Evolutionary conservation across 2,113 vertebrate species (phyloP), one percentile per base, ranked within the genome.

Genomic region (Hystrix brachyura): DNA sequence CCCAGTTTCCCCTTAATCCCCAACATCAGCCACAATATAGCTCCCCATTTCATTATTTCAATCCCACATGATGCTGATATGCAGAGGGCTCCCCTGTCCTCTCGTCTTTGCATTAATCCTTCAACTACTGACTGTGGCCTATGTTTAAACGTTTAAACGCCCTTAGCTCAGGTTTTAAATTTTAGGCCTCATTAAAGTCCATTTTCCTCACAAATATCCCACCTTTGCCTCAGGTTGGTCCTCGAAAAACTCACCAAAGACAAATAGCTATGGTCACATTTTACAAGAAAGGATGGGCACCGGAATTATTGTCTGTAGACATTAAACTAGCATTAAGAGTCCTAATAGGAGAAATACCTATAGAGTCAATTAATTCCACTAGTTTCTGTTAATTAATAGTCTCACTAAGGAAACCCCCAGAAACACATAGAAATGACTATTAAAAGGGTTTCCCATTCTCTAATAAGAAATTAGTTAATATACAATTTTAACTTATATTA

Each of bases 401-500:
- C 23, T 88, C 87, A 85, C 80, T 48, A 53, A 92, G 32, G 46
- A 78, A 92, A 78, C 69, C 18, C 1, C 6, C 18, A 87, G 34
- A 95, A 67, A 78, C 14, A 74, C 48, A 89, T 7, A 64, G 74
- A 89, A 72, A 72, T n/a, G 2, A 62, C 72, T 71, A 25, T 43
- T 72, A 59, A 55, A 83, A 80, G n/a, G 38, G 7, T 90, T 90
- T 51, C 81, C 23, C 27, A 78, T 43, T 60, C 17, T 74, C 17
- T 94, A 64, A n/a, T 55, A 88, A 93, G 51, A 88, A 74, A 51
- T 34, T 74, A 87, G 72, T 81, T 25, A 84, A 92, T 62, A 21
- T 53, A 48, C n/a, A 86, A 46, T 43, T 38, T 38, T 38, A 38
- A 38, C 38, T 38, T 38, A 38, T 38, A 38, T 38, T n/a, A n/a